Base-by-base conservation (phyloP, 2,113 vertebrate species). In the Tonatia bakeri region DNA sequence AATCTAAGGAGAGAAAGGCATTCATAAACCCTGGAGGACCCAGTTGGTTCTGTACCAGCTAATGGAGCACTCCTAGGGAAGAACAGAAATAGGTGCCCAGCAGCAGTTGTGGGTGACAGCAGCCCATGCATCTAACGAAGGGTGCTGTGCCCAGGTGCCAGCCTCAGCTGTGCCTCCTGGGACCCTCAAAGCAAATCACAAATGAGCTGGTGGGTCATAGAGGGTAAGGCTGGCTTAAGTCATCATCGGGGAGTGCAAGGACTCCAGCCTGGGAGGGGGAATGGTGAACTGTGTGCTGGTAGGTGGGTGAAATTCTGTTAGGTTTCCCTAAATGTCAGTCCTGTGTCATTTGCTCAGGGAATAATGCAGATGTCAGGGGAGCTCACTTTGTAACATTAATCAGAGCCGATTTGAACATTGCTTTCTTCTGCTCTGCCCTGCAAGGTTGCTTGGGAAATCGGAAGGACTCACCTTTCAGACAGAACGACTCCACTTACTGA, bases 311-410 rank as follows among this genome's bases (percentile, higher is more conserved):
- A 81, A 67, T 84, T 96, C 96, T 95, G 65, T 72, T 94, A 54
- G 4, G 4, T 50, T 86, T 88, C 92, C 40, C n/a, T 36, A 9
- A n/a, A 7, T 84, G 95, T 97, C 95, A 96, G 96, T 97, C 87
- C 94, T 90, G 76, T 95, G 75, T 95, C 96, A 80, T 84, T 95
- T 85, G 75, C 80, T 45, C 83, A 52, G 36, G 84, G 77, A 96
- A 50, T 82, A 77, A 94, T 95, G 87, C 93, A 52, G 3, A 67
- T 97, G 97, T 94, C 97, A 93, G 90, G 40, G 96, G 91, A 97
- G 96, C 88, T 98, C 88, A 92, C 97, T 98, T 97, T 87, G 96
- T 75, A 47, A 73, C 92, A 97, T 97, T 97, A 96, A 97, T 98
- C 87, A 96, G 88, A 97, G 95, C 64, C 92, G 94, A 98, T 98